A percentile compares a stretch with the other conserved stretches of the same genome.
Evolutionary conservation across 2,888 invertebrate genomes (phyloP).

Genomic region (Cheilosia vulpina): DNA sequence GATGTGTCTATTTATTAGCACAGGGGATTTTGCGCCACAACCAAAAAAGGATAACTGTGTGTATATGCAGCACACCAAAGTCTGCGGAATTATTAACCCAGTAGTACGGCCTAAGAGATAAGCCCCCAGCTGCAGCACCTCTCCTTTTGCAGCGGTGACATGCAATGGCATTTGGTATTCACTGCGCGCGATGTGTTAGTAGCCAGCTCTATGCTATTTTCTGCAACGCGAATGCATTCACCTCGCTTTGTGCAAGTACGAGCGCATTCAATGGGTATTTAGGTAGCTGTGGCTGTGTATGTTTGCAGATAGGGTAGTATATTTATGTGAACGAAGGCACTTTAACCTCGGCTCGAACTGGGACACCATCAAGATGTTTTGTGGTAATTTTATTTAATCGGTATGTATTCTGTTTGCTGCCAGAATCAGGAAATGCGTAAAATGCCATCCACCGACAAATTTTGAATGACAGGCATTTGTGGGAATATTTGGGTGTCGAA

Average conservation of each 20-base stretch:
- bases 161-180: slow-evolving; percentile 71
- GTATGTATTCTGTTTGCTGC: slow-evolving; percentile 12
- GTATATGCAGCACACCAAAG: neutral
- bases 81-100: slow-evolving; percentile 59
- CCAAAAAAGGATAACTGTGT: slow-evolving; percentile 28
- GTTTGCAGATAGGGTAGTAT: slow-evolving; percentile 51
- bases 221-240: slow-evolving; percentile 57
- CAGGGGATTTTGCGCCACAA: slow-evolving; percentile 47
- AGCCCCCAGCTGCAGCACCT: slow-evolving; percentile 6
- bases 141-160: slow-evolving; percentile 34
- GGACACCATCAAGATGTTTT: slow-evolving; percentile 58
- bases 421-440: slow-evolving; percentile 18
- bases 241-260: slow-evolving; percentile 25
- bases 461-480: neutral
- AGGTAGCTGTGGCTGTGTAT: slow-evolving; percentile 13
- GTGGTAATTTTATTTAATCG: slow-evolving; percentile 47
- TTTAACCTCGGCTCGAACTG: slow-evolving; percentile 71
- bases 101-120: slow-evolving; percentile 39
- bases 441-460: neutral
- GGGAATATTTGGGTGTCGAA: neutral
- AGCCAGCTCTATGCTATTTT: slow-evolving; percentile 8
- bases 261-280: slow-evolving; percentile 5
- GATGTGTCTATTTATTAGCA: slow-evolving; percentile 60
- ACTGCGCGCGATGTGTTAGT: slow-evolving; percentile 26
- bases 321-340: slow-evolving; percentile 44